Conservation (phyloP, 2,113 vertebrate species). For the Prolemur simus region DNA sequence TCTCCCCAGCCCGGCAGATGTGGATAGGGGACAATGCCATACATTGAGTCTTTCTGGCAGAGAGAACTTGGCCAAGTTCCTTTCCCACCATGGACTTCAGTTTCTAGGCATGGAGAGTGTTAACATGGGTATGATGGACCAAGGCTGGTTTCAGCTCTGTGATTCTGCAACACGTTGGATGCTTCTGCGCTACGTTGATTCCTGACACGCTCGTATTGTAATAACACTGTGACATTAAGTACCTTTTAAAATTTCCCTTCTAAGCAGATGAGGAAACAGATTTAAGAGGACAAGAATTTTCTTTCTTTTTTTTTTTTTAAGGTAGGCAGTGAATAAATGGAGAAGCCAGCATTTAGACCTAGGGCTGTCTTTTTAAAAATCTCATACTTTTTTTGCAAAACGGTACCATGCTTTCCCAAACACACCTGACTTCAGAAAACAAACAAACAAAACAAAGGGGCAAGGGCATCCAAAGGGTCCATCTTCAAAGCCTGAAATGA, state of each 20-base stretch:
- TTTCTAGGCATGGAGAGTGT: not conserved
- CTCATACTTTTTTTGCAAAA: not conserved
- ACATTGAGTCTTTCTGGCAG: not conserved
- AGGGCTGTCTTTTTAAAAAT: not conserved
- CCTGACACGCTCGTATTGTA: not conserved
- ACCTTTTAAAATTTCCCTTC: not conserved
- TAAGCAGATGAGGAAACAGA: not conserved
- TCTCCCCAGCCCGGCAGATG: not conserved
- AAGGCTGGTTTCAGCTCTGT: not conserved
- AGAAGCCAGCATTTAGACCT: not conserved
- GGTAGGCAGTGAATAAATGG: not conserved
- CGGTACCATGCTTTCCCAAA: not conserved
- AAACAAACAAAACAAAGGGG: not conserved
- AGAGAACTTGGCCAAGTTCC: not conserved
- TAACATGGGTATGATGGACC: not conserved
- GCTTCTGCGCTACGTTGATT: not conserved
- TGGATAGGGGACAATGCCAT: not conserved
- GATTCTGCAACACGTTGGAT: not conserved
- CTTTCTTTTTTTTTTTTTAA: not conserved
- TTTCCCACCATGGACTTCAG: not conserved
- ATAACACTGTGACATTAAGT: not conserved
- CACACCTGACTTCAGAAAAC: not conserved
- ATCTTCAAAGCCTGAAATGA: not conserved
- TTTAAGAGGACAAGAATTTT: constrained; percentile 11
- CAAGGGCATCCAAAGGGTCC: not conserved